A percentile compares a stretch with the other conserved stretches of the same genome.
phyloP scores from a whole-genome alignment of 30 jellyfish, hydroid and myxozoan species.

The Hydractinia symbiolongicarpus region DNA sequence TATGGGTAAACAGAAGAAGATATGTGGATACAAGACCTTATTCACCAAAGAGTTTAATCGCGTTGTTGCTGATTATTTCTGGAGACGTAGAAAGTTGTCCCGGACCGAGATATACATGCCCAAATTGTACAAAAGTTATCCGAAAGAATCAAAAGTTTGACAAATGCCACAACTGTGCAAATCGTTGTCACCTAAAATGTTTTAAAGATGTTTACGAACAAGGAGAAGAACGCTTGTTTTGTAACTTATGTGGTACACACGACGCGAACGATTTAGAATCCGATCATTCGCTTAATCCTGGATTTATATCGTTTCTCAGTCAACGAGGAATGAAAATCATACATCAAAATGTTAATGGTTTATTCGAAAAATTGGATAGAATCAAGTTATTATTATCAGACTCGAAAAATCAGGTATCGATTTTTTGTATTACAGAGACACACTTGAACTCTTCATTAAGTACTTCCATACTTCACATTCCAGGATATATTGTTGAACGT shows the following conservation, averaged over 20 bases:
- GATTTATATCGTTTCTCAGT: not conserved
- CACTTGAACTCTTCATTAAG: not conserved
- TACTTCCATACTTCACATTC: not conserved
- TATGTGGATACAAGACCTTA: not conserved
- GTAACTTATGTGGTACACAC: not conserved
- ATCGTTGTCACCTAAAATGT: not conserved
- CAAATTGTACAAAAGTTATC: not conserved
- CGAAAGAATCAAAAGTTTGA: not conserved
- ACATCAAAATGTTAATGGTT: not conserved
- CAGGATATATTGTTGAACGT: not conserved
- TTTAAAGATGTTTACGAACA: not conserved
- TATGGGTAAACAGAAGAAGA: not conserved
- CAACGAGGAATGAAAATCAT: not conserved
- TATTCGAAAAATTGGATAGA: not conserved
- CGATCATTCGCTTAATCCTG: not conserved
- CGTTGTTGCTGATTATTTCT: constrained; percentile 1
- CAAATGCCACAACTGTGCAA: no score
- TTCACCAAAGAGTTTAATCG: not conserved
- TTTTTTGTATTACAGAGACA: not conserved
- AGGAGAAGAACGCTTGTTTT: not conserved
- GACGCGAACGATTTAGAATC: not conserved
- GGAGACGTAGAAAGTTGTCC: not conserved
- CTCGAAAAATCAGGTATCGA: not conserved
- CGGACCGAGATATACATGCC: not conserved
- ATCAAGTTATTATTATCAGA: not conserved